Evolutionary conservation across 2,113 vertebrate species (phyloP).

Genomic region (Triplophysa rosa): DNA sequence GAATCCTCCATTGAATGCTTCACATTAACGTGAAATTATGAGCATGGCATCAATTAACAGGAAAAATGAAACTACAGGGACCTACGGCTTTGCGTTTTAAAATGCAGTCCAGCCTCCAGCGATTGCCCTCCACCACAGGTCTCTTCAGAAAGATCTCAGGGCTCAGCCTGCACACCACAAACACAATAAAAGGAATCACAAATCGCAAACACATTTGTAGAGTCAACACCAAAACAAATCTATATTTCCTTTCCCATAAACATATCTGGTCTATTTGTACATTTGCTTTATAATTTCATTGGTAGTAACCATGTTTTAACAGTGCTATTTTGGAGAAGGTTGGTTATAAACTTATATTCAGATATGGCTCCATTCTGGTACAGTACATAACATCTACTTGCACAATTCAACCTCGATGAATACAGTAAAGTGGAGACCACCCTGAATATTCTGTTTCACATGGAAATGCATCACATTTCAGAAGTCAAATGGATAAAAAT

Average conservation of each 20-base stretch:
- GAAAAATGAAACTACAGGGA: not conserved
- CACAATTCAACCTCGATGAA: too few species aligned
- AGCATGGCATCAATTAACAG: not conserved
- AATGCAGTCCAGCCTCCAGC: slow-evolving; percentile 91
- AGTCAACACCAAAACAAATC: not conserved
- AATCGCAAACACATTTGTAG: not conserved
- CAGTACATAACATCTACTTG: not conserved
- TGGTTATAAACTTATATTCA: not conserved
- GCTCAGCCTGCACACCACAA: slow-evolving; percentile 72
- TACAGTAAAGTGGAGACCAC: too few species aligned
- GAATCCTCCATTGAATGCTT: not conserved
- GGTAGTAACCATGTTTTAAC: too few species aligned
- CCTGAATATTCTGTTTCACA: too few species aligned
- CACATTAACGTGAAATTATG: not conserved
- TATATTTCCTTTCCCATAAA: too few species aligned
- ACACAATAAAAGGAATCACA: slow-evolving; percentile 1
- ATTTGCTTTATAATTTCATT: too few species aligned
- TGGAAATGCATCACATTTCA: too few species aligned
- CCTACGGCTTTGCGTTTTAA: slow-evolving; percentile 94
- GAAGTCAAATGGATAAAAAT: not conserved
- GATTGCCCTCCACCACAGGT: slow-evolving; percentile 94
- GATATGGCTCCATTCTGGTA: not conserved
- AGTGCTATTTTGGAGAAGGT: too few species aligned
- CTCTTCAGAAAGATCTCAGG: slow-evolving; percentile 98
- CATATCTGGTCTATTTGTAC: too few species aligned